Conservation (phyloP, 2,797 vertebrate species). For the Notoglanidium macrostoma region DNA sequence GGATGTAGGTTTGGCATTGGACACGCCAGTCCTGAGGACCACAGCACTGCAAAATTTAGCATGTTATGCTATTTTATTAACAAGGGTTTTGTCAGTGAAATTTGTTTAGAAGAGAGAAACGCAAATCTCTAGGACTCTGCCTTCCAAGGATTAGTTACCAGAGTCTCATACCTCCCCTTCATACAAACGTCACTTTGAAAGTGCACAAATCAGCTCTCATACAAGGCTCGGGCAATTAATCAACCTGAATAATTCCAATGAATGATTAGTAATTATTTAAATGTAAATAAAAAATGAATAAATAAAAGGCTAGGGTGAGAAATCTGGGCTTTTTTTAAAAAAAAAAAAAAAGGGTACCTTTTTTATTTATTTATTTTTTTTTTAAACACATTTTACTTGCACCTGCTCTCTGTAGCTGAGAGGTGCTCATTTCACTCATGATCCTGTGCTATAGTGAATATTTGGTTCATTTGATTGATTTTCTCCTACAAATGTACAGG, state of each 20-base stretch:
- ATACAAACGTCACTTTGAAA: not conserved
- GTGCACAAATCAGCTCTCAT: not conserved
- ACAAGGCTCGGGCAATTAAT: not conserved
- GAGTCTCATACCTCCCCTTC: not conserved
- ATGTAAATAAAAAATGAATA: not conserved
- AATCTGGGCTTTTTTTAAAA: not conserved
- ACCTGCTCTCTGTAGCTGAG: not conserved
- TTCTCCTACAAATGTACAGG: not conserved
- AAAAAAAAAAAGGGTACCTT: too few relatives aligned
- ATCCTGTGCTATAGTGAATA: not conserved
- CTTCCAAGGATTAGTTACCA: too few relatives aligned
- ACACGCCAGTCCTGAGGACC: not conserved
- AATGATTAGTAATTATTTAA: not conserved
- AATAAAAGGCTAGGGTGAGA: not conserved
- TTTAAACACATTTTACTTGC: not conserved
- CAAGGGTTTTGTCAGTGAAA: not conserved
- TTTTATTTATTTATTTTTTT: too few relatives aligned
- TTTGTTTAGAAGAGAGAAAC: not conserved
- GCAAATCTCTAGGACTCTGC: not conserved
- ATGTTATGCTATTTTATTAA: not conserved
- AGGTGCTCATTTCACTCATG: not conserved
- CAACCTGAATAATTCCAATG: not conserved
- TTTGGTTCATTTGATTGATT: not conserved
- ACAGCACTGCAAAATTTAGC: not conserved
- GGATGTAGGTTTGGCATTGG: not conserved